A percentile compares a stretch with the other conserved stretches of the same genome.
Conservation (phyloP, 1,140 invertebrate genomes). For the Olivierus martensii region DNA sequence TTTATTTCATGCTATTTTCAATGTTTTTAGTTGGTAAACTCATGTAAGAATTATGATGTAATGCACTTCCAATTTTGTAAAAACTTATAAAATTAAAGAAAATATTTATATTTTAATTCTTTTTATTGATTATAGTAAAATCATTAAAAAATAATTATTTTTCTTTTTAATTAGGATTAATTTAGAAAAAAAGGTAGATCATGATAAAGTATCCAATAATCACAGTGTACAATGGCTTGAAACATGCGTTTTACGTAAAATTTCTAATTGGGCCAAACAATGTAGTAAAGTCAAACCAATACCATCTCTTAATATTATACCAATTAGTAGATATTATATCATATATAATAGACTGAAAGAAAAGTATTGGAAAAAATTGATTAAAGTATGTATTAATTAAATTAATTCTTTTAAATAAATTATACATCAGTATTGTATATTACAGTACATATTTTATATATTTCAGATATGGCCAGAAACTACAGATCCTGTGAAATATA, state of each 20-base stretch:
- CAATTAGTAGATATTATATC: slow-evolving; percentile 49
- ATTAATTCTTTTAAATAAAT: neutral
- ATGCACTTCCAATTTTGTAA: no score
- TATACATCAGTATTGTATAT: slow-evolving; percentile 24
- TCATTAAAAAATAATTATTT: no score
- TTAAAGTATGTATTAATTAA: slow-evolving; percentile 34
- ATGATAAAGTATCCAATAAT: neutral
- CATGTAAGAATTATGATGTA: no score
- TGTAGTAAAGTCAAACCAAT: slow-evolving; percentile 21
- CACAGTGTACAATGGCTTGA: slow-evolving; percentile 26
- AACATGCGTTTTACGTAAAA: slow-evolving; percentile 39
- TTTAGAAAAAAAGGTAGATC: neutral
- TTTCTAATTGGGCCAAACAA: slow-evolving; percentile 47
- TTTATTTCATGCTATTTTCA: no score
- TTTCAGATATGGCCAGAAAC: slow-evolving; percentile 61
- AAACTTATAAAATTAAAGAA: no score
- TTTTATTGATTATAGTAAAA: no score
- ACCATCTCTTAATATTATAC: slow-evolving; percentile 47
- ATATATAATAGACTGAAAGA: slow-evolving; percentile 60
- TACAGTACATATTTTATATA: slow-evolving; percentile 3
- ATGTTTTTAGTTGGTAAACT: no score
- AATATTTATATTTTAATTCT: no score
- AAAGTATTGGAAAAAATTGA: slow-evolving; percentile 59
- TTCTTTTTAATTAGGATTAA: neutral
- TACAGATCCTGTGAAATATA: slow-evolving; percentile 87